Evolutionary conservation across 2,888 invertebrate genomes (phyloP).

Genomic region (Chaitophorus viminalis): DNA sequence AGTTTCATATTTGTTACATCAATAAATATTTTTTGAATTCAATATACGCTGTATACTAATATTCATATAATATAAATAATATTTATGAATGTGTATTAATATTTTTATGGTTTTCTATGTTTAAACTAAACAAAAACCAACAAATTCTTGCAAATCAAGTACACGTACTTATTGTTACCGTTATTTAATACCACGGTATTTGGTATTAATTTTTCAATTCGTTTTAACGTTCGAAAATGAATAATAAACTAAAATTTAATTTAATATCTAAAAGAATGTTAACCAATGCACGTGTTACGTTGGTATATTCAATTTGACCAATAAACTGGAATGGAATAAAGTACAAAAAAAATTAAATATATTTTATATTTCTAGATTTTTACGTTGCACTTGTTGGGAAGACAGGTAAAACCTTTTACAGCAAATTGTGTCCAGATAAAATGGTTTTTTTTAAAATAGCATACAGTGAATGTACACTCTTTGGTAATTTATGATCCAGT

Average conservation of each 20-base stretch:
- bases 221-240: too few species aligned
- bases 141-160: too few species aligned
- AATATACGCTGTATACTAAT: neutral
- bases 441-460: neutral
- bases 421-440: neutral
- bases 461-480: neutral
- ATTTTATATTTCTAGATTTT: neutral
- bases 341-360: too few species aligned
- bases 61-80: neutral
- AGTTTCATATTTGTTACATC: conserved; percentile 4
- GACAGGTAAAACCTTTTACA: neutral
- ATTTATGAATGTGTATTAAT: neutral
- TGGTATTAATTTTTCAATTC: too few species aligned
- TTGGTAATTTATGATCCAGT: neutral
- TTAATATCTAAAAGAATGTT: too few species aligned
- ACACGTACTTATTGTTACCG: too few species aligned
- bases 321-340: too few species aligned
- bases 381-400: neutral
- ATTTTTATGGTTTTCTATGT: neutral
- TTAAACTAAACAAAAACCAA: too few species aligned
- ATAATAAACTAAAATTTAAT: too few species aligned
- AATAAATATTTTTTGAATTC: conserved; percentile 3
- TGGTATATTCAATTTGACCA: too few species aligned
- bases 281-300: too few species aligned
- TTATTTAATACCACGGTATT: too few species aligned